These are phyloP conservation scores for Probosciger aterrimus DNA, from an alignment of 2,113 vertebrate genomes.

Conservation along the genomic window DNA sequence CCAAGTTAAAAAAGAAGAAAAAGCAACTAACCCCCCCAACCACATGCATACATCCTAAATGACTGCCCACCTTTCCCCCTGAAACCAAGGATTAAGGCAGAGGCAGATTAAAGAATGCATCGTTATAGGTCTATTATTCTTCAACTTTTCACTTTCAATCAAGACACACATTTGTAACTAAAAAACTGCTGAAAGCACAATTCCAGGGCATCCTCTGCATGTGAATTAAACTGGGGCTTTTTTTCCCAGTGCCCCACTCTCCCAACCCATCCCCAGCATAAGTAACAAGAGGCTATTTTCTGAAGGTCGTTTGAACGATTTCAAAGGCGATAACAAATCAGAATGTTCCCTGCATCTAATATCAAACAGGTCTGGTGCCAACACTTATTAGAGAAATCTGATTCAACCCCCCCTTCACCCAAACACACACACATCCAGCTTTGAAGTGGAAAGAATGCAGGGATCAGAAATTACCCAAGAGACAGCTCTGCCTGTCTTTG, in stretches of 20 bases:
- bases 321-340: constrained; percentile 97
- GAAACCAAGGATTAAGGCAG: not conserved
- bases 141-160: constrained; percentile 76
- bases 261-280: constrained; percentile 46
- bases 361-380: constrained; percentile 97
- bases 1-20: not conserved
- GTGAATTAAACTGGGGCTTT: constrained; percentile 47
- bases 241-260: constrained; percentile 39
- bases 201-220: constrained; percentile 65
- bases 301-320: constrained; percentile 93
- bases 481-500: constrained; percentile 92
- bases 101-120: constrained; percentile 30
- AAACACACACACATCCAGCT: constrained; percentile 82
- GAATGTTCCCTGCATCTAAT: constrained; percentile 95
- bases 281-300: constrained; percentile 75
- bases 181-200: constrained; percentile 75
- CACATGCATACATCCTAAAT: not conserved
- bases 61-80: not conserved
- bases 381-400: constrained; percentile 98
- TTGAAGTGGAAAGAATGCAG: constrained; percentile 95
- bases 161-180: constrained; percentile 71
- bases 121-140: constrained; percentile 67
- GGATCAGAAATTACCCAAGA: constrained; percentile 97
- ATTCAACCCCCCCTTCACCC: constrained; percentile 77
- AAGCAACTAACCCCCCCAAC: not conserved